These are phyloP conservation scores for Phyllotis vaccarum DNA, from an alignment of 2,797 vertebrate species.

Conservation along the genomic window DNA sequence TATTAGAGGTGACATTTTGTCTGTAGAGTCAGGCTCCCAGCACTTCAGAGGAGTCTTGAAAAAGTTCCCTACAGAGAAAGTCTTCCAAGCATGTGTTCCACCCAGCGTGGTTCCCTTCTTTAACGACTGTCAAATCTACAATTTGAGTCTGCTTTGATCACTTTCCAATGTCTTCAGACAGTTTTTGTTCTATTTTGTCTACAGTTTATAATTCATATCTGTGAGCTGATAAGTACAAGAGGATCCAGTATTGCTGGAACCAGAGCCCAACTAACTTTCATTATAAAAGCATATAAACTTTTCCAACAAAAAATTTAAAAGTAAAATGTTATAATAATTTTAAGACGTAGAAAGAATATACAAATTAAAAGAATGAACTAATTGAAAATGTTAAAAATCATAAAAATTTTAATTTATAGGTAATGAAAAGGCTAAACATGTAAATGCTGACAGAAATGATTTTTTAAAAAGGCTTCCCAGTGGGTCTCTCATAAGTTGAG, in stretches of 20 bases:
- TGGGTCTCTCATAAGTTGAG: background rate
- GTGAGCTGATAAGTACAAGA: constrained; percentile 23
- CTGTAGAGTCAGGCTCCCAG: background rate
- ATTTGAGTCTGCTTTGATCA: constrained; percentile 34
- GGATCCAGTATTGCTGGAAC: constrained; percentile 18
- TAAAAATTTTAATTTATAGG: constrained; percentile 39
- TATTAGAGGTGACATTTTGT: background rate
- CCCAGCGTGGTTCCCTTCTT: background rate
- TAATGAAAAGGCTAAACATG: constrained; percentile 36
- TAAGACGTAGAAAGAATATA: background rate
- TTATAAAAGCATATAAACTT: constrained; percentile 30
- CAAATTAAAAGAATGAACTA: constrained; percentile 57
- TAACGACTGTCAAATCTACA: background rate
- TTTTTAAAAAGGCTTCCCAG: constrained; percentile 23
- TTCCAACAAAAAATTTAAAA: constrained; percentile 41
- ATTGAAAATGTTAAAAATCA: constrained; percentile 35
- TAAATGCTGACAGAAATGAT: background rate
- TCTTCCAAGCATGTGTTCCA: background rate
- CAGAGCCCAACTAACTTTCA: constrained; percentile 42
- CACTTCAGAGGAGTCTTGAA: background rate
- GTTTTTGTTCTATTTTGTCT: constrained; percentile 53
- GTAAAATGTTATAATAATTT: constrained; percentile 30
- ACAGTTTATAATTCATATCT: constrained; percentile 38
- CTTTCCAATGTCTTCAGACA: constrained; percentile 2
- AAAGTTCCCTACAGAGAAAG: background rate